Percentiles rank a stretch among this genome's conserved stretches.
Conservation (phyloP, 2,888 invertebrate species). For the Mechanitis mazaeus region DNA sequence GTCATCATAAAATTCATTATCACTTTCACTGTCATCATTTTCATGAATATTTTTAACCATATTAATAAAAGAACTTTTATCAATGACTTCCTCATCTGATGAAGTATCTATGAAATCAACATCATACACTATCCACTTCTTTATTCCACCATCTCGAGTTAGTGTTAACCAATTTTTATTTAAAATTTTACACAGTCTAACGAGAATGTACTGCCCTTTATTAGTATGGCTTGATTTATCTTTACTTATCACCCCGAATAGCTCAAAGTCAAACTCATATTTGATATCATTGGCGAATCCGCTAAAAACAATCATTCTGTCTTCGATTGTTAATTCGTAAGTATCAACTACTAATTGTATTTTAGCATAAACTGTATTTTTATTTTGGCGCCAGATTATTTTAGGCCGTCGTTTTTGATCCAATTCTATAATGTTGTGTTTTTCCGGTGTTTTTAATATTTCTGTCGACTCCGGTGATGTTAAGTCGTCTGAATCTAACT, state of each 20-base stretch:
- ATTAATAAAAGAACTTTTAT: conserved; percentile 12
- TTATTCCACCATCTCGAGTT: conserved; percentile 38
- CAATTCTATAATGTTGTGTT: conserved; percentile 15
- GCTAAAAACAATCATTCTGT: conserved; percentile 45
- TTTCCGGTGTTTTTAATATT: conserved; percentile 14
- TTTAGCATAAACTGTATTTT: conserved; percentile 45
- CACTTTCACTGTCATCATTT: conserved; percentile 8
- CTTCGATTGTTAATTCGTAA: conserved; percentile 49
- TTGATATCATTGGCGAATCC: conserved; percentile 40
- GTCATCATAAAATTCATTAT: conserved; percentile 20
- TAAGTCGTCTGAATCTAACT: conserved; percentile 44
- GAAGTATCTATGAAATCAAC: conserved; percentile 51
- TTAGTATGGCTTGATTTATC: conserved; percentile 43
- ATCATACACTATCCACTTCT: conserved; percentile 62
- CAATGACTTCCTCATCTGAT: conserved; percentile 48
- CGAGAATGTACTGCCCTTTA: conserved; percentile 58
- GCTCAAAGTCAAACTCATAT: conserved; percentile 56
- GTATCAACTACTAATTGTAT: conserved; percentile 51
- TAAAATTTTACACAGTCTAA: conserved; percentile 49
- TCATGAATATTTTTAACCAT: conserved; percentile 13
- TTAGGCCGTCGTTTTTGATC: conserved; percentile 45
- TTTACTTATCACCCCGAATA: conserved; percentile 54
- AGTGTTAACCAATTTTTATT: conserved; percentile 54
- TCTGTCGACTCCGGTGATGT: conserved; percentile 31
- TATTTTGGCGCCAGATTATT: conserved; percentile 59